Evolutionary conservation across 2,113 vertebrate species (phyloP).

Genomic region (Indicator maculatus): DNA sequence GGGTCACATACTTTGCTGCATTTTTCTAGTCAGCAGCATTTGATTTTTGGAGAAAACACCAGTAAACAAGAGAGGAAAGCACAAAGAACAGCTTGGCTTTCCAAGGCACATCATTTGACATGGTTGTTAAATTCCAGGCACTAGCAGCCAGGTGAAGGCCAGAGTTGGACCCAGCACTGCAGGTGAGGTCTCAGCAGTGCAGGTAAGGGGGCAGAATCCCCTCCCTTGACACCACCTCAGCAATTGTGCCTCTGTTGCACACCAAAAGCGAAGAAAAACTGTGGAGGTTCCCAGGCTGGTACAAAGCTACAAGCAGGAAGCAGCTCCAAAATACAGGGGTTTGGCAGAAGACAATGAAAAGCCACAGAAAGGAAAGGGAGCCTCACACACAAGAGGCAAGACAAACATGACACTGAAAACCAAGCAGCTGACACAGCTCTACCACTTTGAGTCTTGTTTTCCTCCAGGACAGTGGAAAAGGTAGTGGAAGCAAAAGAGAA

Average conservation of each 20-base stretch:
- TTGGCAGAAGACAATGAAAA: slow-evolving; percentile 25
- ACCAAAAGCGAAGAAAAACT: not conserved
- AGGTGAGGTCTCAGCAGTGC: too few relatives aligned
- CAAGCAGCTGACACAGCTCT: not conserved
- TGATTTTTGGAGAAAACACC: not conserved
- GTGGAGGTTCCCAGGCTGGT: not conserved
- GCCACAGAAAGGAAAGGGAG: not conserved
- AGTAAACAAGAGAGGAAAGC: not conserved
- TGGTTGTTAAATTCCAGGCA: not conserved
- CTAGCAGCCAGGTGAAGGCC: not conserved
- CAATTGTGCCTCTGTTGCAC: not conserved
- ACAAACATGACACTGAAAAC: not conserved
- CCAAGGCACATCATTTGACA: not conserved
- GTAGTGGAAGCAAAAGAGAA: not conserved
- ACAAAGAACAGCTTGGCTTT: not conserved
- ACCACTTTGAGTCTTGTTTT: rapidly evolving
- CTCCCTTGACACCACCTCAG: not conserved
- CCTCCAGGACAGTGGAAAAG: not conserved
- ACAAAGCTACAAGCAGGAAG: slow-evolving; percentile 16
- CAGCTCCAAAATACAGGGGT: not conserved
- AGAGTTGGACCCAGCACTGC: not conserved
- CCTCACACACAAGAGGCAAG: not conserved
- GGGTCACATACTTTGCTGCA: rapidly evolving
- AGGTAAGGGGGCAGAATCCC: too few relatives aligned
- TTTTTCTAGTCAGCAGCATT: not conserved